A percentile compares a stretch with the other conserved stretches of the same genome.
phyloP scores from a whole-genome alignment of 2,113 vertebrate genomes.

The Periophthalmus modestus region DNA sequence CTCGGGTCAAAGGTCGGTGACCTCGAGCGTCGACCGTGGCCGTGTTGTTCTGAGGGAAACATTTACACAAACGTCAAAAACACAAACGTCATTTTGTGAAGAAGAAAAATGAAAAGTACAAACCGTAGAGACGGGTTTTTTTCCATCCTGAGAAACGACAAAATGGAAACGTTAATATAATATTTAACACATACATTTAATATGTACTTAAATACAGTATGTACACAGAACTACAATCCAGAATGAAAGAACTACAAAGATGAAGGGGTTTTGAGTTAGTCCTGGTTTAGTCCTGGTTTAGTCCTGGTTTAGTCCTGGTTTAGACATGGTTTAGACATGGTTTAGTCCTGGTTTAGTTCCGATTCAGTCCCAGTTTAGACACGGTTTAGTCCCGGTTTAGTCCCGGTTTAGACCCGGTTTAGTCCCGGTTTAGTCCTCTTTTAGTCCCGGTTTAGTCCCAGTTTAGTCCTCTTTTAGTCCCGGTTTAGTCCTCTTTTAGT shows the following conservation, averaged over 20 bases:
- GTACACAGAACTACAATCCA: no score
- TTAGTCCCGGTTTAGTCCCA: no score
- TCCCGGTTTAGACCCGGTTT: no score
- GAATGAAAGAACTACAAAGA: no score
- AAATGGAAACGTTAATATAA: neutral
- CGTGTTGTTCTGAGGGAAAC: fast-evolving
- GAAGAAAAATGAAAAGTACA: neutral
- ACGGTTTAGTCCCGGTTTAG: no score
- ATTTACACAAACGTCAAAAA: neutral
- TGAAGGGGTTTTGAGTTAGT: no score
- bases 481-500: no score
- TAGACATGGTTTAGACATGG: no score
- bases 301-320: neutral
- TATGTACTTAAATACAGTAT: no score
- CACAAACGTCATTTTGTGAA: neutral
- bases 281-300: neutral
- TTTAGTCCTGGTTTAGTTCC: neutral
- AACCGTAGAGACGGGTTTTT: neutral
- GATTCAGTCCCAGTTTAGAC: neutral
- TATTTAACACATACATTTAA: no score
- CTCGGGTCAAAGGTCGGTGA: conserved; percentile 74
- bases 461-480: neutral
- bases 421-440: neutral
- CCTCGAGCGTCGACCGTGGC: conserved; percentile 46
- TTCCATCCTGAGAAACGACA: conserved; percentile 14